Percentiles rank a stretch among this genome's conserved stretches.
Conservation (phyloP, 2,113 vertebrate genomes). For the Anseranas semipalmata region DNA sequence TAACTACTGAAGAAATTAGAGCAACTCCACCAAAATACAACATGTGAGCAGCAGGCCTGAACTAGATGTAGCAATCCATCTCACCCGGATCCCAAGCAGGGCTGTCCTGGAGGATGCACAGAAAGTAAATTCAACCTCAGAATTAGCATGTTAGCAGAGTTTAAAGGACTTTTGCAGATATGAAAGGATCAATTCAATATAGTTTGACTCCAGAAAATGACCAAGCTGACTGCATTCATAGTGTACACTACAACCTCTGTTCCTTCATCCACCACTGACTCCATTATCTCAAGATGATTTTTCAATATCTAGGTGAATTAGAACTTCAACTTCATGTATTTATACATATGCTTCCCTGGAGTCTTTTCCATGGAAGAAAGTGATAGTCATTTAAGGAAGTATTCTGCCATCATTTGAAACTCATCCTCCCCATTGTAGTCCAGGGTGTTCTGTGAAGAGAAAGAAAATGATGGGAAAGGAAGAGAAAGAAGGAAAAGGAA, state of each 20-base stretch:
- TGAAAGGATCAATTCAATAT: not conserved
- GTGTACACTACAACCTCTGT: fast-evolving
- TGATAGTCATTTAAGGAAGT: not conserved
- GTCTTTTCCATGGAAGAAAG: not conserved
- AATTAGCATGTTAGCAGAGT: not conserved
- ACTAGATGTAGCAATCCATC: fast-evolving
- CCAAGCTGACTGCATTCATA: not conserved
- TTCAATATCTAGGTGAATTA: not conserved
- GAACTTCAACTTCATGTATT: not conserved
- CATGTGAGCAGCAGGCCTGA: not conserved
- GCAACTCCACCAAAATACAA: not conserved
- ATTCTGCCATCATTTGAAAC: not conserved
- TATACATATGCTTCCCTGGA: not conserved
- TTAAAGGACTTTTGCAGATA: not conserved
- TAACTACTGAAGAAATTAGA: not conserved
- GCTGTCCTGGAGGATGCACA: not conserved
- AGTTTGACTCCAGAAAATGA: not conserved
- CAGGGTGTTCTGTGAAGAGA: not conserved
- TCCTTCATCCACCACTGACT: not conserved
- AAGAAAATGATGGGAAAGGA: not conserved
- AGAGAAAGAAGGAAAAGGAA: not conserved
- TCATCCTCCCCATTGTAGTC: not conserved
- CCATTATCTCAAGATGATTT: not conserved
- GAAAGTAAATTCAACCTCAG: not conserved
- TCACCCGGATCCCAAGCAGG: not conserved